Evolutionary conservation across 2,888 invertebrate species (phyloP), one percentile per base, ranked within the genome.

Genomic region (Chloroclysta siterata): DNA sequence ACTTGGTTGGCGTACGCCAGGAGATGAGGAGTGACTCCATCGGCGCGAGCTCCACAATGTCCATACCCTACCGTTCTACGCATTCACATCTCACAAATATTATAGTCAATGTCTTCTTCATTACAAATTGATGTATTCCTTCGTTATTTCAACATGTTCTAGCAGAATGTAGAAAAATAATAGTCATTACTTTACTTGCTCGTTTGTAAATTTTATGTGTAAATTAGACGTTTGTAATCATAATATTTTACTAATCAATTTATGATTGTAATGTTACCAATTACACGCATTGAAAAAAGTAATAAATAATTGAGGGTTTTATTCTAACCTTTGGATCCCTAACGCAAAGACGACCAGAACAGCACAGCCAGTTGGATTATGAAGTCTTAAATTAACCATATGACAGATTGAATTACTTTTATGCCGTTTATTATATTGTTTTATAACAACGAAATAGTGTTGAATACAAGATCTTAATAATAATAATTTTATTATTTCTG

Each of bases 1-100:
- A 81, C 91, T 0, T 93, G 93, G 74, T 91, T 98, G 80, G 96
- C 98, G 94, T 99, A 98, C 84, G 97, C 98, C 56, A 98, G 98
- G 76, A 98, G 97, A 89, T 98, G 98, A 89, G 98, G 96, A 46
- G 97, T 97, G 66, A 91, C 96, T 67, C 69, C 74, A 68, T 15
- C 15, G 76, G 76, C 80, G 75, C 72, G 75, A 73, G 73, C 75
- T 55, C 77, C 77, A 79, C 76, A 84, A 81, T 82, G 80, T 84
- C 83, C 80, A 78, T 83, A 80, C 81, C 79, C 78, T 80, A 79
- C 71, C 75, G 79, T 75, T 74, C 70, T 75, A 71, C 77, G 80
- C 73, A 80, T 97, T 85, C 97, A 97, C 67, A 55, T 65, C 68
- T 66, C 53, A 61, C 65, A 69, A 56, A 71, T 69, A 73, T 73